Evolutionary conservation across 2,113 vertebrate species (phyloP), one percentile per base, ranked within the genome.

Genomic region (Miniopterus natalensis): DNA sequence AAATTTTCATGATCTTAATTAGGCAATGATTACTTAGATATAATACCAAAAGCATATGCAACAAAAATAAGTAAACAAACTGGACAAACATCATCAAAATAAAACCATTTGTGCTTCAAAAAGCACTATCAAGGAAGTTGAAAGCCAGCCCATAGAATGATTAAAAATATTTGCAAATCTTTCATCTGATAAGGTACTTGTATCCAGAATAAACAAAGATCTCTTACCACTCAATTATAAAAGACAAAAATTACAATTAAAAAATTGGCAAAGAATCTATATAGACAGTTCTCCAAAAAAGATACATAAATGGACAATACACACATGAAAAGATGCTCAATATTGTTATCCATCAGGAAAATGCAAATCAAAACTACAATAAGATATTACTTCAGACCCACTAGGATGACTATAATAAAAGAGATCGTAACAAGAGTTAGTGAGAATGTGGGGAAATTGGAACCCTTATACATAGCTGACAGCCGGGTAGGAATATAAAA

Each of bases 1-100:
- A 86, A 84, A 55, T 93, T 49, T 91, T 40, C 20, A 71, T 31
- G 40, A 80, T 17, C 49, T 31, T 95, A 59, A 80, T 66, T 91
- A 86, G 61, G 78, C 68, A 88, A 57, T 25, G 40, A 49, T 83
- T 85, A 74, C 59, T 95, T 75, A 84, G 21, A 73, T 53, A 65
- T 36, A 55, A 59, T 45, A 55, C 12, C 36, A 63, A 91, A 83
- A 92, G 31, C 27, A 83, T 1, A 83, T 53, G 42, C 79, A 83
- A 77, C 29, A 77, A 77, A 77, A 77, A n/a, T n/a, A 40, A 68
- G 8, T 68, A 68, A 73, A 25, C 57, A 25, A 59, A 84, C 2
- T 61, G 36, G 13, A 29, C 1, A 3, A 21, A 51, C 12, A 29
- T 36, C 59, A 70, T 84, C 47, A 88, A 78, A 88, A 92, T 45